Evolutionary conservation across 2,113 vertebrate genomes (phyloP).

Genomic region (Pollimyrus isidori): DNA sequence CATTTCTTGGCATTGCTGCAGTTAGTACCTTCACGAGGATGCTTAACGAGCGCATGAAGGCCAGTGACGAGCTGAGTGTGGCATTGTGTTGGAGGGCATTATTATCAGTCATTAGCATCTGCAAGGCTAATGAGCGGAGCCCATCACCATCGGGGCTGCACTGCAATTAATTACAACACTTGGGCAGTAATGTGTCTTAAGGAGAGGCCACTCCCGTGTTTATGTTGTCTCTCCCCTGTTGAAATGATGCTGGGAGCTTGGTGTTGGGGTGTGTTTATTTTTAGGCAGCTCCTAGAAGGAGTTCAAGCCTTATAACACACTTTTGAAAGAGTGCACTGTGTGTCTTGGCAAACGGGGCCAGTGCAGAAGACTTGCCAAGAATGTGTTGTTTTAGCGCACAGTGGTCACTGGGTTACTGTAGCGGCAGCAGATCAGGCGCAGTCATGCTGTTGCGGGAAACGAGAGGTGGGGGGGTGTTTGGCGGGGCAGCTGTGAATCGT

Average conservation of each 20-base stretch:
- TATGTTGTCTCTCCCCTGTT: constrained; percentile 14
- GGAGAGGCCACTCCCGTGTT: constrained; percentile 39
- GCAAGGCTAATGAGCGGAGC: constrained; percentile 54
- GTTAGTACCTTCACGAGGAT: too few relatives aligned
- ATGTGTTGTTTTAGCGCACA: constrained; percentile 68
- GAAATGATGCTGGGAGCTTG: constrained; percentile 30
- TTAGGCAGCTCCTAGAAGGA: constrained; percentile 50
- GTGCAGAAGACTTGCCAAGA: constrained; percentile 54
- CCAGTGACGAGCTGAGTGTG: constrained; percentile 48
- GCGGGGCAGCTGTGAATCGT: constrained; percentile 41
- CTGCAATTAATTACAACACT: constrained; percentile 55
- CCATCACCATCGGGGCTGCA: constrained; percentile 45
- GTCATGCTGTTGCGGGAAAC: constrained; percentile 25
- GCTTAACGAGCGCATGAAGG: constrained; percentile 50
- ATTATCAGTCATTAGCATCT: constrained; percentile 62
- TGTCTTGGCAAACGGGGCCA: constrained; percentile 60
- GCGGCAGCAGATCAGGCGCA: constrained; percentile 53
- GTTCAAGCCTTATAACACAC: constrained; percentile 29
- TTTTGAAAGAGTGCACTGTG: constrained; percentile 50
- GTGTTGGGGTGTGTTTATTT: constrained; percentile 45
- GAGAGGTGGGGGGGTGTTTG: constrained; percentile 24
- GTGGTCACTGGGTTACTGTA: constrained; percentile 66
- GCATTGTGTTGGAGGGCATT: constrained; percentile 45
- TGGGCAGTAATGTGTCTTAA: constrained; percentile 53
- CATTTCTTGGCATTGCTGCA: constrained; percentile 41